phyloP scores from a whole-genome alignment of 1,140 invertebrate genomes.

The Pararge aegeria region DNA sequence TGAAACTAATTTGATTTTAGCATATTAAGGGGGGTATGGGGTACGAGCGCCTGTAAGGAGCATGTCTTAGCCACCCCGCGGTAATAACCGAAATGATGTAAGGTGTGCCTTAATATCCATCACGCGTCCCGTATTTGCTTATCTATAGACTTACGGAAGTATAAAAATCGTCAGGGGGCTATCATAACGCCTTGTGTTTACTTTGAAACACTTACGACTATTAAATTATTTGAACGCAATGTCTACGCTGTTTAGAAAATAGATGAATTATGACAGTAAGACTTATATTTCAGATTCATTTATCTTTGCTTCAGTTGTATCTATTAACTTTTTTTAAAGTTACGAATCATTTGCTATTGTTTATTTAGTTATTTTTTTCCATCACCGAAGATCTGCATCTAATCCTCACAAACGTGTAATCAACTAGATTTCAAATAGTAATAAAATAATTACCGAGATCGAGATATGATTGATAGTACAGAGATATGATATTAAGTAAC shows the following conservation, averaged over 20 bases:
- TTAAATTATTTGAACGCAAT: constrained; percentile 28
- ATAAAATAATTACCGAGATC: too few species aligned
- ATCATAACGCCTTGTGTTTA: constrained; percentile 33
- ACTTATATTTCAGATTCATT: too few species aligned
- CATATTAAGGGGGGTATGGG: constrained; percentile 71
- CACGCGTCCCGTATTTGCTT: constrained; percentile 76
- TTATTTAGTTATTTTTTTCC: too few species aligned
- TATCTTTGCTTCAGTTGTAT: too few species aligned
- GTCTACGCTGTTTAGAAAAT: not conserved
- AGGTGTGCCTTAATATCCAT: constrained; percentile 79
- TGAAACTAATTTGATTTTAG: constrained; percentile 79
- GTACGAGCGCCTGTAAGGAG: constrained; percentile 66
- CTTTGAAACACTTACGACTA: constrained; percentile 41
- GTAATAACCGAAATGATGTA: constrained; percentile 78
- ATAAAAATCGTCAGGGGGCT: constrained; percentile 70
- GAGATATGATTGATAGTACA: too few species aligned
- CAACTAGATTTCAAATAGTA: too few species aligned
- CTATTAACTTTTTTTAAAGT: too few species aligned
- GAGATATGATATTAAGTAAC: too few species aligned
- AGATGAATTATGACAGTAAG: too few species aligned
- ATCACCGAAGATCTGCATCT: too few species aligned
- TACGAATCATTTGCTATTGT: too few species aligned
- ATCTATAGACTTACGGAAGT: constrained; percentile 76
- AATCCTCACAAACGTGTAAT: too few species aligned
- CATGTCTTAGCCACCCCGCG: constrained; percentile 63